A percentile compares a stretch with the other conserved stretches of the same genome.
These are phyloP conservation scores for Mamestra brassicae DNA, from an alignment of 2,888 invertebrate species.

Conservation along the genomic window DNA sequence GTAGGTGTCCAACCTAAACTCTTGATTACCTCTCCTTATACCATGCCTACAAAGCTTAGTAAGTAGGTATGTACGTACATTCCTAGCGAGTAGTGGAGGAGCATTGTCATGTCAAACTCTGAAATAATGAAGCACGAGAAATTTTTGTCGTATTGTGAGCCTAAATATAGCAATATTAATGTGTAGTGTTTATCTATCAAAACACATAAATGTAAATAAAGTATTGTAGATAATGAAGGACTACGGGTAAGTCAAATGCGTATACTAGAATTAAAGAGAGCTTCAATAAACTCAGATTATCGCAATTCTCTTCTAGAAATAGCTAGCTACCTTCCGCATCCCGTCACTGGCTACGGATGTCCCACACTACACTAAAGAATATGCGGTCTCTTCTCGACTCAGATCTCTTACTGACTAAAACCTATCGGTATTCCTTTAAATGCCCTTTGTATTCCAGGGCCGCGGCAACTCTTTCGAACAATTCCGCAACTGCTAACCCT, in stretches of 20 bases:
- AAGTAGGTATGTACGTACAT: background rate
- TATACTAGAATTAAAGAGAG: background rate
- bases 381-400: background rate
- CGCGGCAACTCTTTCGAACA: too few species aligned
- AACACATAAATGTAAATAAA: background rate
- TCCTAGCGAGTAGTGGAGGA: slow-evolving; percentile 14
- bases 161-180: slow-evolving; percentile 6
- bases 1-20: background rate
- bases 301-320: background rate
- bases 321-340: too few species aligned
- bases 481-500: too few species aligned
- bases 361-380: background rate
- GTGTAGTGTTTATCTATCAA: background rate
- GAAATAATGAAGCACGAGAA: slow-evolving; percentile 29
- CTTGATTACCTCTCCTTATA: background rate
- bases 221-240: slow-evolving; percentile 1
- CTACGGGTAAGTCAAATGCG: background rate
- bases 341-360: too few species aligned
- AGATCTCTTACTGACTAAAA: too few species aligned
- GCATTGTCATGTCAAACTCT: slow-evolving; percentile 12
- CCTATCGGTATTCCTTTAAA: too few species aligned
- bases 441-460: background rate
- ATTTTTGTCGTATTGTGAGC: background rate
- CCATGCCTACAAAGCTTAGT: slow-evolving; percentile 4
- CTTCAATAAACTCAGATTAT: background rate